Conservation (phyloP, 2,113 vertebrate species). For the Pelecanus crispus region DNA sequence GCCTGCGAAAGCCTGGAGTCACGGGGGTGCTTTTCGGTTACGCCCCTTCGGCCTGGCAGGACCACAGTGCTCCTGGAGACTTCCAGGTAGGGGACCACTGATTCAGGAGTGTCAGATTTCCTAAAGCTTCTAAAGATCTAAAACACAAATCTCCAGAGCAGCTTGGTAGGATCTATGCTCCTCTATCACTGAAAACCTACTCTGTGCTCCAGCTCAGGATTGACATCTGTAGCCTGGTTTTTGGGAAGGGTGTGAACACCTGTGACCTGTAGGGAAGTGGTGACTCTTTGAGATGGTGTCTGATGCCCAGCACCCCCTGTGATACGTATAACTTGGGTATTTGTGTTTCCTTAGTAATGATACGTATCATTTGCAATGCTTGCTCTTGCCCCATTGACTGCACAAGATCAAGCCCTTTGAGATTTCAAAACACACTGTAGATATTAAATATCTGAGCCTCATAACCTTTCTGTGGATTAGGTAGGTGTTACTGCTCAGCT, state of each 20-base stretch:
- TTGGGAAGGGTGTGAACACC: neutral
- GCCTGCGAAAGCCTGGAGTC: neutral
- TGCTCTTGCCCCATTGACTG: conserved; percentile 1
- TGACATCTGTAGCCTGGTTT: neutral
- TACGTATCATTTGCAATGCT: neutral
- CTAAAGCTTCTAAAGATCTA: neutral
- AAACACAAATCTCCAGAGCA: neutral
- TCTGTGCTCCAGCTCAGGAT: neutral
- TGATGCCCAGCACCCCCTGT: neutral
- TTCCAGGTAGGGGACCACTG: neutral
- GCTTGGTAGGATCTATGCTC: neutral
- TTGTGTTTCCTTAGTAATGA: conserved; percentile 13
- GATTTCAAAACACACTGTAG: conserved; percentile 38
- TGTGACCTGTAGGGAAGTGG: neutral
- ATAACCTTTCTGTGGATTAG: conserved; percentile 19
- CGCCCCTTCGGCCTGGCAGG: fast-evolving
- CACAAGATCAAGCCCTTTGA: neutral
- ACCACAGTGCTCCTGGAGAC: neutral
- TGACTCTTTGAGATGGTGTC: neutral
- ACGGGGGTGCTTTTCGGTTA: neutral
- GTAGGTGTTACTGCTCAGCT: neutral
- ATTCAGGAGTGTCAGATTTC: neutral
- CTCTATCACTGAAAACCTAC: neutral
- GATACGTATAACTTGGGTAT: neutral
- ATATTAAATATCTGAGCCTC: conserved; percentile 12